phyloP scores from a whole-genome alignment of 2,797 vertebrate species.

The Pipistrellus kuhlii region DNA sequence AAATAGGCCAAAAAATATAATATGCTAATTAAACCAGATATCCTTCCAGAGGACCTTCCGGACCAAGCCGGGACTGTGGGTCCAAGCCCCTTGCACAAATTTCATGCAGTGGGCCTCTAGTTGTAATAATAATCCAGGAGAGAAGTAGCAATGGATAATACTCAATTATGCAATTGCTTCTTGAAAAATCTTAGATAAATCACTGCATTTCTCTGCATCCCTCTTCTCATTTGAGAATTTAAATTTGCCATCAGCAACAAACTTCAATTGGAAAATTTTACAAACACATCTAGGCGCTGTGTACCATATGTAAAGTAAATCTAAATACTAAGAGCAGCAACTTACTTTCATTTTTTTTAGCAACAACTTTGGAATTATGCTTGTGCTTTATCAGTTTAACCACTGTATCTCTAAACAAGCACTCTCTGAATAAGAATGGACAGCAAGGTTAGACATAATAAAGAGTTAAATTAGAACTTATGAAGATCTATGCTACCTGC shows the following conservation, averaged over 20 bases:
- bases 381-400: slow-evolving; percentile 5
- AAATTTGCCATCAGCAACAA: slow-evolving; percentile 16
- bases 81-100: too few relatives aligned
- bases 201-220: not conserved
- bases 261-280: not conserved
- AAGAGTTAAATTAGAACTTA: not conserved
- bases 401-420: slow-evolving; percentile 40
- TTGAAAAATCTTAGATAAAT: slow-evolving; percentile 13
- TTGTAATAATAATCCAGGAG: not conserved
- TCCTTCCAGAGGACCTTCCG: too few relatives aligned
- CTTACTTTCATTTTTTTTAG: slow-evolving; percentile 33
- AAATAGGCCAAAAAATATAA: not conserved
- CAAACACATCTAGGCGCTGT: not conserved
- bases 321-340: slow-evolving; percentile 7
- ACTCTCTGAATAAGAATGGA: slow-evolving; percentile 16
- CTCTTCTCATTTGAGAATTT: slow-evolving; percentile 6
- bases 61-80: too few relatives aligned
- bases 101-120: too few relatives aligned
- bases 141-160: not conserved
- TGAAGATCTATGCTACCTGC: not conserved
- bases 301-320: not conserved
- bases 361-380: slow-evolving; percentile 21
- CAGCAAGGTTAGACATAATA: not conserved
- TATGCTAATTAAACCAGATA: too few relatives aligned
- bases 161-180: slow-evolving; percentile 8